Conservation (phyloP, 2,888 invertebrate species). For the Hesperia comma region DNA sequence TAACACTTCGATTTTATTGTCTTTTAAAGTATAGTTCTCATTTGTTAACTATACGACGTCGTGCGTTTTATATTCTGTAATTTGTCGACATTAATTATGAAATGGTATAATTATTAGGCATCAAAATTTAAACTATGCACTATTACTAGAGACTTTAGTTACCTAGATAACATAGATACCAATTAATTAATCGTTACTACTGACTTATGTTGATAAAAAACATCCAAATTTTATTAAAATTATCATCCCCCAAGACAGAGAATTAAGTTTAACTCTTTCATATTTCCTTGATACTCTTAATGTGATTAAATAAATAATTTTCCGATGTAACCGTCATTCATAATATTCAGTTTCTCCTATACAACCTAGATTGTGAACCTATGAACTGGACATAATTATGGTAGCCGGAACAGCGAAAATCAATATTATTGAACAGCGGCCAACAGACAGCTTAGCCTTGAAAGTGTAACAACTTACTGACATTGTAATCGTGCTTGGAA, state of each 20-base stretch:
- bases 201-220: too few relatives aligned
- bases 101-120: too few relatives aligned
- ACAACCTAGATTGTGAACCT: constrained; percentile 3
- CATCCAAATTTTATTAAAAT: too few relatives aligned
- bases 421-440: constrained; percentile 53
- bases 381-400: constrained; percentile 8
- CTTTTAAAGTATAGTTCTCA: background rate
- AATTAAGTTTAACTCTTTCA: too few relatives aligned
- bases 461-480: constrained; percentile 15
- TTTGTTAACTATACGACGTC: background rate
- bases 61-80: background rate
- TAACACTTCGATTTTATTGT: background rate
- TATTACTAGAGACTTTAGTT: too few relatives aligned
- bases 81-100: too few relatives aligned
- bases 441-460: constrained; percentile 12
- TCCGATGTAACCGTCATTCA: background rate
- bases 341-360: background rate
- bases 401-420: constrained; percentile 45
- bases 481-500: constrained; percentile 4
- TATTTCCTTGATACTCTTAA: too few relatives aligned
- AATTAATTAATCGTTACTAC: too few relatives aligned
- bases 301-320: too few relatives aligned
- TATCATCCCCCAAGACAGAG: too few relatives aligned
- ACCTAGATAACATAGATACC: too few relatives aligned
- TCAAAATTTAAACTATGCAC: too few relatives aligned